These are phyloP conservation scores for Scaptomyza tumidula DNA, from an alignment of 2,888 invertebrate species.

Conservation along the genomic window DNA sequence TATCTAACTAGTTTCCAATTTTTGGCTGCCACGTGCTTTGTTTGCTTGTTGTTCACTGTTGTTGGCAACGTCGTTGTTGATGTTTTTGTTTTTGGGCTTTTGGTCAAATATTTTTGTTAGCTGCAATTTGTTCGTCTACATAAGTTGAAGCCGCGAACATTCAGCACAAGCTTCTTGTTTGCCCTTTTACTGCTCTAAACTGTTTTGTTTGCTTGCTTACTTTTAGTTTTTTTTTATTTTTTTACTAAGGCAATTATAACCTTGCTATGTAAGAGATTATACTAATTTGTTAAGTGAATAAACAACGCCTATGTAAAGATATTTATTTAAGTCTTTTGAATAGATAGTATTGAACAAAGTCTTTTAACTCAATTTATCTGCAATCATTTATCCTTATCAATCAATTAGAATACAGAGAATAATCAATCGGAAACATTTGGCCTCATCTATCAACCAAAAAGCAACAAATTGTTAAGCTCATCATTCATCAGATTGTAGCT, in stretches of 20 bases:
- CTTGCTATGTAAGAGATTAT: conserved; percentile 13
- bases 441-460: conserved; percentile 8
- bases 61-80: conserved; percentile 7
- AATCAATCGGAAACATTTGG: neutral
- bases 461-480: neutral
- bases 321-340: neutral
- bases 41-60: conserved; percentile 13
- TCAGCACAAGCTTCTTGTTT: conserved; percentile 47
- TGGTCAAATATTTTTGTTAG: conserved; percentile 48
- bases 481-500: conserved; percentile 1
- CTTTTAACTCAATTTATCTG: neutral
- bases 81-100: conserved; percentile 19
- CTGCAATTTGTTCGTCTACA: conserved; percentile 24
- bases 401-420: conserved; percentile 5
- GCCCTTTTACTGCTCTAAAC: conserved; percentile 20
- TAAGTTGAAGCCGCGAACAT: conserved; percentile 34
- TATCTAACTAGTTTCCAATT: conserved; percentile 77
- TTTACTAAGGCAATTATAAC: conserved; percentile 29
- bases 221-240: conserved; percentile 18
- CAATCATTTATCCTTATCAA: conserved; percentile 3
- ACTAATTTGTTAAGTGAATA: neutral
- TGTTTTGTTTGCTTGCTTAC: conserved; percentile 33
- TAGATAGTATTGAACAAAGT: neutral
- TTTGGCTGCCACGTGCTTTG: conserved; percentile 52
- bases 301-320: neutral